Evolutionary conservation across 1,140 invertebrate genomes (phyloP).

Genomic region (Lucilia sericata): DNA sequence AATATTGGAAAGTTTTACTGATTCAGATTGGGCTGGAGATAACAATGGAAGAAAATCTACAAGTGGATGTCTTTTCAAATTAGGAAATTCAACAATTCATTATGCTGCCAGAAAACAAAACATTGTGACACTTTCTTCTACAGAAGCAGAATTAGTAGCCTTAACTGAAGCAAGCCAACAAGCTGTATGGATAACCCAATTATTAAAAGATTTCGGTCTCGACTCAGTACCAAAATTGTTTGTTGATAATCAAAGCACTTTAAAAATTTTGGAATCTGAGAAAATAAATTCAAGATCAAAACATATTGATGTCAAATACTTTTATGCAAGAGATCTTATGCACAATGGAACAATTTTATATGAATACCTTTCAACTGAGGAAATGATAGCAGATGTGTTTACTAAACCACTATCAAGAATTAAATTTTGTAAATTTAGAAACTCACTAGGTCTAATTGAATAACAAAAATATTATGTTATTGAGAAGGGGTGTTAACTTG

Average conservation of each 20-base stretch:
- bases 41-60: conserved; percentile 51
- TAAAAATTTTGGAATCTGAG: conserved; percentile 22
- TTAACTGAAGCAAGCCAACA: conserved; percentile 50
- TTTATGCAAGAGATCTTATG: conserved; percentile 50
- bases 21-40: conserved; percentile 53
- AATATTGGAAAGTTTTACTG: conserved; percentile 48
- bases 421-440: conserved; percentile 35
- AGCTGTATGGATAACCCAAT: conserved; percentile 45
- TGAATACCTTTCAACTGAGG: conserved; percentile 48
- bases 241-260: conserved; percentile 1
- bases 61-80: conserved; percentile 51
- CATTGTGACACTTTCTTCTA: conserved; percentile 52
- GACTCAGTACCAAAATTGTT: background rate
- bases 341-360: conserved; percentile 45
- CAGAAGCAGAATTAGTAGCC: conserved; percentile 53
- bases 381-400: conserved; percentile 52
- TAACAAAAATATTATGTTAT: no score
- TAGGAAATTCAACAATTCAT: conserved; percentile 46
- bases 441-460: background rate
- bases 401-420: conserved; percentile 48
- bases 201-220: conserved; percentile 46
- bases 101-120: conserved; percentile 50
- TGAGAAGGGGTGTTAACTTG: no score
- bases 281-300: conserved; percentile 46
- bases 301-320: conserved; percentile 54